Conservation (phyloP, 2,888 invertebrate genomes). For the Hoplodrina blanda region DNA sequence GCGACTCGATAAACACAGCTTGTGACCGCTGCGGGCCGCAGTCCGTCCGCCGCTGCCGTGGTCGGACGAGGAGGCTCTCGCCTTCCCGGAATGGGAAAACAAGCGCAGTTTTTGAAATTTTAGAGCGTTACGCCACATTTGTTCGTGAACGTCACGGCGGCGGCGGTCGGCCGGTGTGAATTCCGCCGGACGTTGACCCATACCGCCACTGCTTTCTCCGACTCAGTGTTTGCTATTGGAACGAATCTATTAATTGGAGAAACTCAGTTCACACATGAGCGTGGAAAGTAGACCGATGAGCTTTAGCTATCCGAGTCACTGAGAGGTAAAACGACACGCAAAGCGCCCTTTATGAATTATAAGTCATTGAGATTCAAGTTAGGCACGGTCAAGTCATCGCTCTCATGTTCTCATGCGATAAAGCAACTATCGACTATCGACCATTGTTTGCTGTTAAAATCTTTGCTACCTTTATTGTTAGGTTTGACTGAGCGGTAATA, state of each 20-base stretch:
- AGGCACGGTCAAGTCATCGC: conserved; percentile 26
- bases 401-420: conserved; percentile 16
- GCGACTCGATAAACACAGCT: conserved; percentile 73
- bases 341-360: conserved; percentile 58
- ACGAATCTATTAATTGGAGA: conserved; percentile 91
- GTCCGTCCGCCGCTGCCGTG: conserved; percentile 54
- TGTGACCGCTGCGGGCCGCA: conserved; percentile 60
- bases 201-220: conserved; percentile 87
- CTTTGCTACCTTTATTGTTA: conserved; percentile 4
- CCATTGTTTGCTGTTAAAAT: conserved; percentile 13
- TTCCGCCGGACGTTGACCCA: conserved; percentile 88
- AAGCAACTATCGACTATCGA: conserved; percentile 1
- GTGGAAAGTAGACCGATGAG: conserved; percentile 87
- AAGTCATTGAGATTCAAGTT: conserved; percentile 45
- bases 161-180: conserved; percentile 86
- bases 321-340: conserved; percentile 58
- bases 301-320: conserved; percentile 72
- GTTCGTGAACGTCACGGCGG: conserved; percentile 87
- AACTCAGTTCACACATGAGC: conserved; percentile 90
- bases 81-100: conserved; percentile 82
- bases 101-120: conserved; percentile 86
- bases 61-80: conserved; percentile 64
- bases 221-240: conserved; percentile 89
- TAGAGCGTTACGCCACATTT: conserved; percentile 89
- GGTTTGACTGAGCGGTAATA: conserved; percentile 21